phyloP scores from a whole-genome alignment of 2,888 invertebrate species.

The Linyphia triangularis region DNA sequence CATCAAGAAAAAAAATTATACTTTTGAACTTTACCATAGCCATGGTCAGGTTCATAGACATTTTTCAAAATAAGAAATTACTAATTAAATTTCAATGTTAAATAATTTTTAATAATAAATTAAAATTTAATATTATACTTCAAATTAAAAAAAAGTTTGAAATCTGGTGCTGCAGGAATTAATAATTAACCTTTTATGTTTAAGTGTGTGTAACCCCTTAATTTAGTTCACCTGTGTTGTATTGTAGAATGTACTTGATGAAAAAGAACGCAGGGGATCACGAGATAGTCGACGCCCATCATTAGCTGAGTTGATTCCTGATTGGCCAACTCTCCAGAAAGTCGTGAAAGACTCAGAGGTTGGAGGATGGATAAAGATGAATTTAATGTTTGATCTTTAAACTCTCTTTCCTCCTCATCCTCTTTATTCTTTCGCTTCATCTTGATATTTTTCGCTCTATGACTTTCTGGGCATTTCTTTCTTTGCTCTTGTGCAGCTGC shows the following conservation, averaged over 20 bases:
- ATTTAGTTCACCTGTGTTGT: constrained; percentile 71
- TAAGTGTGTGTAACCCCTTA: constrained; percentile 56
- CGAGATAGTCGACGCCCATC: constrained; percentile 78
- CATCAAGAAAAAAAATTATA: too few relatives aligned
- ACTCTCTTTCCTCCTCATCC: constrained; percentile 63
- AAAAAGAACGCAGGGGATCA: constrained; percentile 69
- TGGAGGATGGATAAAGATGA: constrained; percentile 75
- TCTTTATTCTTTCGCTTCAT: constrained; percentile 66
- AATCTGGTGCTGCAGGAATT: constrained; percentile 24
- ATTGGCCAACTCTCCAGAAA: constrained; percentile 86
- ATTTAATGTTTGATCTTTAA: constrained; percentile 44
- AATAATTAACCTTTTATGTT: constrained; percentile 41
- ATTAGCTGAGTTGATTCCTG: constrained; percentile 84
- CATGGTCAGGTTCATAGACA: too few relatives aligned
- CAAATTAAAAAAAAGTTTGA: background rate
- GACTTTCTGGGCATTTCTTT: constrained; percentile 18
- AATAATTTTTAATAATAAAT: too few relatives aligned
- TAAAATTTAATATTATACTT: too few relatives aligned
- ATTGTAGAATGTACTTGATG: constrained; percentile 73
- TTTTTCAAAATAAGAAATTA: too few relatives aligned
- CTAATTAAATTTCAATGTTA: too few relatives aligned
- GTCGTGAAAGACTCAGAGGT: constrained; percentile 77
- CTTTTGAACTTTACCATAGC: too few relatives aligned
- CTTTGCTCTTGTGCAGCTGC: constrained; percentile 41
- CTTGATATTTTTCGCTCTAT: constrained; percentile 14